Evolutionary conservation across 2,888 invertebrate genomes (phyloP), one percentile per base, ranked within the genome.

Genomic region (Latrodectus hesperus): DNA sequence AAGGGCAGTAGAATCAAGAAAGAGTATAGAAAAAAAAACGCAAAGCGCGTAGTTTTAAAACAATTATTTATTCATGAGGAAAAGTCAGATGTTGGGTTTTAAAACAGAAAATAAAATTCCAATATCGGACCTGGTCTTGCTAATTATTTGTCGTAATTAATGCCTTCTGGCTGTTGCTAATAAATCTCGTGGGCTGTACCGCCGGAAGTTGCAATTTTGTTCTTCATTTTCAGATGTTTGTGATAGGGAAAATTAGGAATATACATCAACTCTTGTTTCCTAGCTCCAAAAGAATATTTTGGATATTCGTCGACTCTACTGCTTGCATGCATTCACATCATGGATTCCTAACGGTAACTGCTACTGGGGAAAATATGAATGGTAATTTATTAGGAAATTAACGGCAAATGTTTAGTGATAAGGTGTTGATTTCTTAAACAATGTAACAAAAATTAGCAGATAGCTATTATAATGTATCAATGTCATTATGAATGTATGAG

Each of bases 21-120:
- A 60, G 17, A 65, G 55, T 55, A 9, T 17, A 17, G 17, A 75
- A 82, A 65, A 76, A 74, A 52, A 26, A 82, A 82, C 26, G 49
- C n/a, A 53, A 73, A 81, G 52, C 26, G 52, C 26, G 53, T 68
- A 70, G 74, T 60, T 77, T 81, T 82, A 82, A 82, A 82, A 82
- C 82, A 82, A 82, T 82, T 82, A 82, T 82, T 82, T 82, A 82
- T 82, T 82, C 82, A 82, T 68, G 82, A 82, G 75, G 67, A 60
- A 77, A 68, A 75, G 53, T 75, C 75, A 68, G 82, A 75, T 67
- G 74, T 52, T 55, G 14, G 16, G 38, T 16, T 14, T n/a, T 22
- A 38, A 55, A 82, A 53, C 51, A 38, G 67, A 81, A 81, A 81
- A 81, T 74, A n/a, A 51, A 52, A 67, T 70, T 81, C 52, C 17